Evolutionary conservation across 2,888 invertebrate genomes (phyloP), one percentile per base, ranked within the genome.

Genomic region (Dicranocentrus wangi): DNA sequence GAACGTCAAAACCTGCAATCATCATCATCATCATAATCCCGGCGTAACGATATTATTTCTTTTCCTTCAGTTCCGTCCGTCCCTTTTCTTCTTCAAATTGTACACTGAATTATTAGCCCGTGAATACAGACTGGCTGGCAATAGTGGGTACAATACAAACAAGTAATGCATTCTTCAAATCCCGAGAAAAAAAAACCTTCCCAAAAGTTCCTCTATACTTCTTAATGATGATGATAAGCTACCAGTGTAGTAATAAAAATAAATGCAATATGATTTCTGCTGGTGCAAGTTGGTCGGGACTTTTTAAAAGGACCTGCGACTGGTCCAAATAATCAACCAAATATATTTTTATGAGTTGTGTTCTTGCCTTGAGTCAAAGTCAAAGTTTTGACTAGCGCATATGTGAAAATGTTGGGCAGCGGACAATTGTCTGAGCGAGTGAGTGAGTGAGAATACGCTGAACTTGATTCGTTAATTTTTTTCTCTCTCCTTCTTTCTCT

Each of bases 1-100:
- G n/a, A 51, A 53, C 61, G 47, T 69, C 69, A 61, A 77, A n/a
- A 69, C 77, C 61, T 51, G 69, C 69, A 77, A 77, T 77, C 68
- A n/a, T n/a, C n/a, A n/a, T n/a, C n/a, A 77, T 68, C 66, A 65
- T 76, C 65, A 65, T 21, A 5, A 17, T 32, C 28, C 39, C 42
- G 65, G 63, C 43, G 55, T 55, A 75, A 75, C 73, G 51, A 73
- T 73, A 61, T 61, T 71, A 61, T 61, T 61, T 32, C n/a, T n/a
- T n/a, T n/a, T n/a, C n/a, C n/a, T n/a, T 25, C 51, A 23, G 32
- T 51, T n/a, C 19, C n/a, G n/a, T 10, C n/a, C 15, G 15, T 15
- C 8, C 3, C 19, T 5, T 51, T 51, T n/a, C 43, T 60, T 72
- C 72, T 63, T 61, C 28, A 51, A 72, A 72, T 72, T 72, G 72